Evolutionary conservation across 2,888 invertebrate species (phyloP).

Genomic region (Protodeltote pygarga): DNA sequence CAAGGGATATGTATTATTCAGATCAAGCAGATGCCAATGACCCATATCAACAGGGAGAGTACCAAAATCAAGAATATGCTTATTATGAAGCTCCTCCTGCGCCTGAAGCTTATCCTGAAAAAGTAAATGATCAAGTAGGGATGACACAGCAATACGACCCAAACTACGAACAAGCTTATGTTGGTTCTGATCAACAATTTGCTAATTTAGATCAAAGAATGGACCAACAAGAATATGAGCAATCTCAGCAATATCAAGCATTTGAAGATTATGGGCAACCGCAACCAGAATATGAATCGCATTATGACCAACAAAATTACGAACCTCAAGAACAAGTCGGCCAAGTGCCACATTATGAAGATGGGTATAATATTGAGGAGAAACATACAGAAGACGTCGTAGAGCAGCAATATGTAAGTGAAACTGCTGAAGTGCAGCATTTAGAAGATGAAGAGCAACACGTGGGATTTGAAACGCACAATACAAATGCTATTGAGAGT

Average conservation of each 20-base stretch:
- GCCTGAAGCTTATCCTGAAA: constrained; percentile 54
- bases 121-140: constrained; percentile 68
- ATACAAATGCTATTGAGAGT: background rate
- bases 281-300: constrained; percentile 30
- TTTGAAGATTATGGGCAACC: constrained; percentile 6
- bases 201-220: constrained; percentile 31
- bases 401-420: background rate
- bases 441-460: background rate
- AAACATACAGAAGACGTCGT: constrained; percentile 4
- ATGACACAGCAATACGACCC: constrained; percentile 68
- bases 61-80: constrained; percentile 58
- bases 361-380: constrained; percentile 47
- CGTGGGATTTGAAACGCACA: background rate
- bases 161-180: constrained; percentile 67
- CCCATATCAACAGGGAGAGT: constrained; percentile 48
- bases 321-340: constrained; percentile 54
- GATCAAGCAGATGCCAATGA: constrained; percentile 56
- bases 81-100: constrained; percentile 64
- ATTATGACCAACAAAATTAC: constrained; percentile 47
- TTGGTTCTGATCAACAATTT: too few relatives aligned
- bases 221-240: constrained; percentile 38
- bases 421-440: background rate
- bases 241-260: constrained; percentile 26
- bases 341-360: constrained; percentile 60
- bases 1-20: constrained; percentile 69